Percentiles rank a stretch among this genome's conserved stretches.
Conservation (phyloP, 2,113 vertebrate genomes). For the Mobula birostris region DNA sequence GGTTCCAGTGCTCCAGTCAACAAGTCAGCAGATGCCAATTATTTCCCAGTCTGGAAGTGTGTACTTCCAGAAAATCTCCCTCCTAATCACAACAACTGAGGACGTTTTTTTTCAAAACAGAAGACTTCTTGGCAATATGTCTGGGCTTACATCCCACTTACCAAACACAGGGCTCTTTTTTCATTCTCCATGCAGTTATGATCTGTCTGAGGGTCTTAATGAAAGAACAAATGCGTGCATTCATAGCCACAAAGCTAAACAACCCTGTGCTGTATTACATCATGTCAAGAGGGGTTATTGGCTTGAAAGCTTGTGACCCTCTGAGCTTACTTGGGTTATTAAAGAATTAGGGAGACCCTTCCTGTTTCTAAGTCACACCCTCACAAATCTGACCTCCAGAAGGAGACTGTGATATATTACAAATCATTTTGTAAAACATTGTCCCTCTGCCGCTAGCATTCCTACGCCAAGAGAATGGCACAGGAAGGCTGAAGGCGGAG, state of each 20-base stretch:
- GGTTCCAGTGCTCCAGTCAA: conserved; percentile 26
- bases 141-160: conserved; percentile 32
- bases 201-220: conserved; percentile 35
- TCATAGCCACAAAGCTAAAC: conserved; percentile 34
- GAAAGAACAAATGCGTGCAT: conserved; percentile 37
- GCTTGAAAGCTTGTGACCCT: conserved; percentile 28
- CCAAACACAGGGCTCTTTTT: conserved; percentile 34
- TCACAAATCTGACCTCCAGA: conserved; percentile 12
- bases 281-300: conserved; percentile 26
- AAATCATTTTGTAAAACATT: background rate
- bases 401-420: conserved; percentile 4
- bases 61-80: conserved; percentile 34
- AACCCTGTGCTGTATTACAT: conserved; percentile 31
- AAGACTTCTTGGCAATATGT: conserved; percentile 14
- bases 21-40: conserved; percentile 28
- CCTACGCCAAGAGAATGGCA: background rate
- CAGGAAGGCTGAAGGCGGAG: too few species aligned
- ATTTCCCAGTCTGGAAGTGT: conserved; percentile 33
- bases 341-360: conserved; percentile 36
- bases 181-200: conserved; percentile 22
- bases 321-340: conserved; percentile 22
- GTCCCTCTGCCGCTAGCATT: background rate
- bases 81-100: conserved; percentile 26
- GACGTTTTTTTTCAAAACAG: conserved; percentile 6
- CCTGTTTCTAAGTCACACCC: conserved; percentile 21